Percentiles rank a stretch among this genome's conserved stretches.
Evolutionary conservation across 2,888 invertebrate species (phyloP).

Genomic region (Caradrina kadenii): DNA sequence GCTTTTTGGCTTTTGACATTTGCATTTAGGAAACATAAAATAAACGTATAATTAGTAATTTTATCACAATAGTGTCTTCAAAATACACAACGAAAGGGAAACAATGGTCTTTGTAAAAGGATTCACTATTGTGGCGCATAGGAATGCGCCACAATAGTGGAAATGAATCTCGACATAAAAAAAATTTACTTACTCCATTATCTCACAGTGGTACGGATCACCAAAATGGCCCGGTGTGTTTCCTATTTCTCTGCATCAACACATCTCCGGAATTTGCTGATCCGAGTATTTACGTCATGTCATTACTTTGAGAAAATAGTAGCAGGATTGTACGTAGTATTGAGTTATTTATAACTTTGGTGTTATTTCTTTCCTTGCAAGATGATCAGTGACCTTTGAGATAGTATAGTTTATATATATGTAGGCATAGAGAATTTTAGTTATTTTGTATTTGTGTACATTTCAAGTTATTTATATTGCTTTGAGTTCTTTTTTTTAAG

Average conservation of each 20-base stretch:
- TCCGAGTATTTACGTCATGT: constrained; percentile 15
- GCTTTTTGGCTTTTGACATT: no score
- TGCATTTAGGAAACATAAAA: not conserved
- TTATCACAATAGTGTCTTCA: constrained; percentile 6
- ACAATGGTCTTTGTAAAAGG: constrained; percentile 29
- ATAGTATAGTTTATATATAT: no score
- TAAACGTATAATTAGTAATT: not conserved
- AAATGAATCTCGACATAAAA: constrained; percentile 3
- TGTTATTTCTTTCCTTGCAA: not conserved
- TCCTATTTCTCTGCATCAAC: constrained; percentile 49
- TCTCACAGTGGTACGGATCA: not conserved
- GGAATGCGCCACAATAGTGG: not conserved
- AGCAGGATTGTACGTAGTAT: not conserved
- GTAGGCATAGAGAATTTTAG: no score
- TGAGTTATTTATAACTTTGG: constrained; percentile 16
- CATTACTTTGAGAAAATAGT: constrained; percentile 15
- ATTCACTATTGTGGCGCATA: no score
- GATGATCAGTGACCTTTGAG: no score
- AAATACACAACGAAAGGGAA: constrained; percentile 11
- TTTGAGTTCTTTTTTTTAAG: no score
- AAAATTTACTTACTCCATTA: constrained; percentile 9
- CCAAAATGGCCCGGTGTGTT: constrained; percentile 13
- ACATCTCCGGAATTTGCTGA: constrained; percentile 26
- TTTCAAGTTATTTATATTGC: no score
- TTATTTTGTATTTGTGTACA: no score